phyloP scores from a whole-genome alignment of 2,888 invertebrate genomes.

The Branchipolynoe longqiensis region DNA sequence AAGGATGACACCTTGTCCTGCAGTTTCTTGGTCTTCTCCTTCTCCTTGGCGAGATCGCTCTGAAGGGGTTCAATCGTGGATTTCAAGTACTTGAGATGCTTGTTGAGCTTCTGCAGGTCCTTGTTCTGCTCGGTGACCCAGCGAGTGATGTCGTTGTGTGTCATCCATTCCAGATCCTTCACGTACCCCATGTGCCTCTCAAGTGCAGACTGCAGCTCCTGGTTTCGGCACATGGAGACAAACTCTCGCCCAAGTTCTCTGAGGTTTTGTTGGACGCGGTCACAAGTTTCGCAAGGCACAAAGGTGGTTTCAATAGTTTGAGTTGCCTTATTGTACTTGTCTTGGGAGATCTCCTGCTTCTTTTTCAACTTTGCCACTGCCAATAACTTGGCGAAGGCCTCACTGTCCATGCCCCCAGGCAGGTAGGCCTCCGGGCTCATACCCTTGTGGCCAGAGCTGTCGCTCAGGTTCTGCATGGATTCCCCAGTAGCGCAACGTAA shows the following conservation, averaged over 20 bases:
- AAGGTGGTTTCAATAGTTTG: constrained; percentile 82
- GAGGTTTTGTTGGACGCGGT: constrained; percentile 78
- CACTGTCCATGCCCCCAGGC: constrained; percentile 36
- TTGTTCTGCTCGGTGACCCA: constrained; percentile 80
- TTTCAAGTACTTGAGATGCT: constrained; percentile 71
- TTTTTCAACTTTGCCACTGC: neutral
- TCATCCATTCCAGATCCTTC: constrained; percentile 76
- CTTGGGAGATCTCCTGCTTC: constrained; percentile 64
- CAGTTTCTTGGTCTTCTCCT: constrained; percentile 72
- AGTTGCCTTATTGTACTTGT: constrained; percentile 78
- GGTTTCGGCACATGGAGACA: constrained; percentile 76
- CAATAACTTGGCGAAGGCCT: neutral
- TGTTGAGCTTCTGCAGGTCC: constrained; percentile 77
- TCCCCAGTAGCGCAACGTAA: constrained; percentile 17
- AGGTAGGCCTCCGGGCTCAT: constrained; percentile 17
- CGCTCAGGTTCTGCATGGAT: neutral
- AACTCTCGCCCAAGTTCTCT: constrained; percentile 75
- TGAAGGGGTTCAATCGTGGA: constrained; percentile 75
- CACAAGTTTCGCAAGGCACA: constrained; percentile 81
- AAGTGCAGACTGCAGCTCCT: constrained; percentile 78
- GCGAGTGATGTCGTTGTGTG: constrained; percentile 76
- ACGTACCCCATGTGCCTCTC: constrained; percentile 75
- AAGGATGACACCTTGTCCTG: constrained; percentile 69
- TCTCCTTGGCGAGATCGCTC: constrained; percentile 72
- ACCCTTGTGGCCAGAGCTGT: neutral